Evolutionary conservation across 1,140 invertebrate genomes (phyloP).

Genomic region (Bombus waltoni): DNA sequence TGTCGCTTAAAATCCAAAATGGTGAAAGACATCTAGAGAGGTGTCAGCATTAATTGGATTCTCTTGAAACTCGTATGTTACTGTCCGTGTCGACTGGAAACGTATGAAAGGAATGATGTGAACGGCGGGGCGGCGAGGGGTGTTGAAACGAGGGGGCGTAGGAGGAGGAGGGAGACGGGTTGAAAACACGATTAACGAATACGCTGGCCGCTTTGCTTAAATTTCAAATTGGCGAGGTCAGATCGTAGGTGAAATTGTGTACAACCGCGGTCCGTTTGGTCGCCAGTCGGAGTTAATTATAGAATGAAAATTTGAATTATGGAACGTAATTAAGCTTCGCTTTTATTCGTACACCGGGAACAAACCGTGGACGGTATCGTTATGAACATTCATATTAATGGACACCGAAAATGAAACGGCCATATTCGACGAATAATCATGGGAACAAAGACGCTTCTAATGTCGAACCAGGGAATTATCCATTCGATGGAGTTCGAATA

Average conservation of each 20-base stretch:
- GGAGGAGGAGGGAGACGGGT: background rate
- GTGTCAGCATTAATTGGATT: conserved; percentile 72
- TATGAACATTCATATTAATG: conserved; percentile 43
- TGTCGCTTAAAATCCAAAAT: conserved; percentile 70
- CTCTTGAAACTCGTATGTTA: conserved; percentile 66
- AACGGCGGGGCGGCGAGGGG: background rate
- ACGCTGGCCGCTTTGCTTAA: conserved; percentile 47
- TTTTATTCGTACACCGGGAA: conserved; percentile 33
- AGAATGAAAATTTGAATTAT: conserved; percentile 53
- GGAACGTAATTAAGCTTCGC: conserved; percentile 48
- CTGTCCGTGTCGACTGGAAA: conserved; percentile 57
- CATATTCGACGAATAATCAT: background rate
- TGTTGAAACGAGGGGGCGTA: background rate
- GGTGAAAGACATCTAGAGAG: conserved; percentile 67
- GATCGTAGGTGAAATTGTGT: conserved; percentile 49
- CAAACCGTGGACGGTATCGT: conserved; percentile 16
- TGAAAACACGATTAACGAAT: conserved; percentile 69
- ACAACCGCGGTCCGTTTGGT: conserved; percentile 42
- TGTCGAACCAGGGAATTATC: background rate
- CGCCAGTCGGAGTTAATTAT: conserved; percentile 46
- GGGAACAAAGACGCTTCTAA: conserved; percentile 2
- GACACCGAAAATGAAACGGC: conserved; percentile 28
- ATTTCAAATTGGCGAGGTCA: conserved; percentile 54
- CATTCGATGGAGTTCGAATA: background rate
- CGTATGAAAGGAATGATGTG: conserved; percentile 56